A percentile compares a stretch with the other conserved stretches of the same genome.
Conservation (phyloP, 2,888 invertebrate genomes). For the Trissonchulus latispiculum region DNA sequence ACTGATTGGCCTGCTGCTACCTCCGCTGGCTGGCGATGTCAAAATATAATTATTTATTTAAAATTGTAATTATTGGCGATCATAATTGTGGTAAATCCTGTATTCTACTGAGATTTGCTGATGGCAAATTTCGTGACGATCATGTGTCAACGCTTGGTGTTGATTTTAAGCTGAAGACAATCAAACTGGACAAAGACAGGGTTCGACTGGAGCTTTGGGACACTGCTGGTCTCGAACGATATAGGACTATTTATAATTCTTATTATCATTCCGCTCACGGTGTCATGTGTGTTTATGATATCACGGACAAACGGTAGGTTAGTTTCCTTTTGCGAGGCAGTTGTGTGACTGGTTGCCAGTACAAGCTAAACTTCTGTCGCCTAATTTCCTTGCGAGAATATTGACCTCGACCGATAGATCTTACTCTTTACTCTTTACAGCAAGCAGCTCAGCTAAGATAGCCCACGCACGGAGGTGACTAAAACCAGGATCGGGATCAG, state of each 20-base stretch:
- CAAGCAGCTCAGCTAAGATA: too few species aligned
- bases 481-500: too few species aligned
- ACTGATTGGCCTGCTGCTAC: too few species aligned
- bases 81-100: conserved; percentile 45
- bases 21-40: too few species aligned
- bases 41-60: conserved; percentile 42
- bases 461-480: too few species aligned
- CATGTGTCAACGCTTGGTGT: conserved; percentile 42
- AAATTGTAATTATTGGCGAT: conserved; percentile 38
- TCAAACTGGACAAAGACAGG: conserved; percentile 41
- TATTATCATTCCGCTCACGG: conserved; percentile 45
- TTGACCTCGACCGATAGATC: too few species aligned
- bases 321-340: too few species aligned
- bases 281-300: conserved; percentile 43
- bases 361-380: too few species aligned
- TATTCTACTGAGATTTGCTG: conserved; percentile 41
- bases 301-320: conserved; percentile 30
- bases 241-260: conserved; percentile 42
- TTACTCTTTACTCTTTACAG: too few species aligned
- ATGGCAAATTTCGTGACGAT: conserved; percentile 37
- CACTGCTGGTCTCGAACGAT: conserved; percentile 23
- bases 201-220: conserved; percentile 33
- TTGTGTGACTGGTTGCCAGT: too few species aligned
- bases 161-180: conserved; percentile 44
- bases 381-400: too few species aligned